These are phyloP conservation scores for Crotalus adamanteus DNA, from an alignment of 2,797 vertebrate species.

Conservation along the genomic window DNA sequence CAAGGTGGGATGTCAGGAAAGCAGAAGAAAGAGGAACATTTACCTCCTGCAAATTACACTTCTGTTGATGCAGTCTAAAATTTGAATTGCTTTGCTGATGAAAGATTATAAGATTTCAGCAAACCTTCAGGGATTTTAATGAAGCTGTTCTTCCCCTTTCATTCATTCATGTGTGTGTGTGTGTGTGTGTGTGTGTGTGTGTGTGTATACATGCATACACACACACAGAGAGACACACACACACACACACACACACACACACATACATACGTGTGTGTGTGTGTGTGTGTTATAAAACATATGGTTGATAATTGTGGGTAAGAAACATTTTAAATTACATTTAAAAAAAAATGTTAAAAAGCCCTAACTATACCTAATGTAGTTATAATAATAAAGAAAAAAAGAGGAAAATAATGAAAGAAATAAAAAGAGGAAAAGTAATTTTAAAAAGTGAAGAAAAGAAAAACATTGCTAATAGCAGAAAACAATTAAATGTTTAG, in stretches of 20 bases:
- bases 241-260: no score
- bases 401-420: background rate
- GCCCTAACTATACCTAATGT: background rate
- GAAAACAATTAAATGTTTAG: background rate
- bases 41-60: background rate
- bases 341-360: background rate
- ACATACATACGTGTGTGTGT: no score
- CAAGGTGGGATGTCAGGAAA: background rate
- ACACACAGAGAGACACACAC: rapidly evolving
- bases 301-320: no score
- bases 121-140: background rate
- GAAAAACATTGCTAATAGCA: background rate
- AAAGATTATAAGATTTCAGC: background rate
- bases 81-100: background rate
- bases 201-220: no score
- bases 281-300: no score
- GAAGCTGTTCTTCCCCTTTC: background rate
- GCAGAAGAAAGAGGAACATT: background rate
- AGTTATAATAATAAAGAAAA: background rate
- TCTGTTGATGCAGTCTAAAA: background rate
- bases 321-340: no score
- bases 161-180: background rate
- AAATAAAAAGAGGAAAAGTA: background rate
- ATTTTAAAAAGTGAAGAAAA: background rate
- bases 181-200: no score